phyloP scores from a whole-genome alignment of 2,797 vertebrate genomes.

The Lepilemur septentrionalis region DNA sequence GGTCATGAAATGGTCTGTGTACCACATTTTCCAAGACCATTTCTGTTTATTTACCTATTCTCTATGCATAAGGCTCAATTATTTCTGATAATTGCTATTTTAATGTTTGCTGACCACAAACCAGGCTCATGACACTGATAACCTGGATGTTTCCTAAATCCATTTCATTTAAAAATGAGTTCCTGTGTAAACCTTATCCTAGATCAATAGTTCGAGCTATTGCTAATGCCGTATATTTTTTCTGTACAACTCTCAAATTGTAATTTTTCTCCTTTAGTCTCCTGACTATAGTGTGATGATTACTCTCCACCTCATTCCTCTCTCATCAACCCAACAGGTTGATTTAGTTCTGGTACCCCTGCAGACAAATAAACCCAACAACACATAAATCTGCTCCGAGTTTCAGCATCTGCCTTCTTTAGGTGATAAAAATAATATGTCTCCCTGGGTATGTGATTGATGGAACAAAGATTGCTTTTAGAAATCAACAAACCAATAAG shows the following conservation, averaged over 20 bases:
- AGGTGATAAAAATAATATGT: conserved; percentile 69
- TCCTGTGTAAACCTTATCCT: neutral
- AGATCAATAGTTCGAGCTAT: neutral
- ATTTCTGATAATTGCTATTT: conserved; percentile 54
- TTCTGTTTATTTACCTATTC: conserved; percentile 18
- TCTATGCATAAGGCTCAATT: conserved; percentile 41
- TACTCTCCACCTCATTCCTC: neutral
- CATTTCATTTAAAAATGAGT: neutral
- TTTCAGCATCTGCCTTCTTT: conserved; percentile 48
- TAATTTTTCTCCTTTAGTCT: neutral
- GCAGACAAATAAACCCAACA: conserved; percentile 57
- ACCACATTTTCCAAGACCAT: neutral
- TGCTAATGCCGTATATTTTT: neutral
- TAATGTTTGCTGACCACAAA: conserved; percentile 25
- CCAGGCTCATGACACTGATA: neutral
- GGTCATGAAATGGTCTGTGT: conserved; percentile 17
- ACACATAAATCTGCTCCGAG: conserved; percentile 54
- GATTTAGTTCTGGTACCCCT: conserved; percentile 17
- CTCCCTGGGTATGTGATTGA: conserved; percentile 48
- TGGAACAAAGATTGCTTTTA: conserved; percentile 62
- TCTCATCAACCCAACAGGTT: neutral
- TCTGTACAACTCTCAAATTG: neutral
- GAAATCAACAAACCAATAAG: conserved; percentile 63
- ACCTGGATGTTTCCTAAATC: neutral
- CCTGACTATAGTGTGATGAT: neutral